Percentiles rank a stretch among this genome's conserved stretches.
Conservation (phyloP, 1,140 invertebrate species). For the Telenomus remus region DNA sequence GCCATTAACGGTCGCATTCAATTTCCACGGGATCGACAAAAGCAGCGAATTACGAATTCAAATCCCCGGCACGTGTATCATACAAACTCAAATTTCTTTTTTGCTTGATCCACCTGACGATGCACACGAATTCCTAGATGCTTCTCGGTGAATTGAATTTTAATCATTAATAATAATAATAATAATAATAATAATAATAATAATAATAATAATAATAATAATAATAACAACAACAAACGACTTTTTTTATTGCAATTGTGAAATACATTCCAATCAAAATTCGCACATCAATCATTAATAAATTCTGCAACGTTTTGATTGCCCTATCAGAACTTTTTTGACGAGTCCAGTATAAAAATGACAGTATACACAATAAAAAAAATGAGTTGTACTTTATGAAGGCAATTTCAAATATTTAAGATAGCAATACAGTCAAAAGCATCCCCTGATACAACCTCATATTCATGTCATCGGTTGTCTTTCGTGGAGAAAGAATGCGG, state of each 20-base stretch:
- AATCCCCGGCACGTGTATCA: conserved; percentile 67
- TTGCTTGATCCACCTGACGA: conserved; percentile 60
- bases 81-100: conserved; percentile 63
- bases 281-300: neutral
- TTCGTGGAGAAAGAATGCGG: conserved; percentile 58
- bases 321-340: too few species aligned
- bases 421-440: conserved; percentile 27
- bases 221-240: too few species aligned
- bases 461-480: conserved; percentile 62
- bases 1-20: conserved; percentile 68
- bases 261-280: too few species aligned
- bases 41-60: conserved; percentile 70
- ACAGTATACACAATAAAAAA: too few species aligned
- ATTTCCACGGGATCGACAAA: conserved; percentile 70
- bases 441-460: conserved; percentile 50
- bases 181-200: too few species aligned
- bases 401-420: conserved; percentile 17
- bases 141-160: conserved; percentile 46
- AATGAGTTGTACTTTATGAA: conserved; percentile 7
- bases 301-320: neutral
- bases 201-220: too few species aligned
- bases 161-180: conserved; percentile 36
- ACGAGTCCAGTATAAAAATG: too few species aligned
- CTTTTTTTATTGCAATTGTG: too few species aligned
- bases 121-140: conserved; percentile 35